Base-by-base conservation (phyloP, 2,888 invertebrate genomes). In the Serrognathus titanus region DNA sequence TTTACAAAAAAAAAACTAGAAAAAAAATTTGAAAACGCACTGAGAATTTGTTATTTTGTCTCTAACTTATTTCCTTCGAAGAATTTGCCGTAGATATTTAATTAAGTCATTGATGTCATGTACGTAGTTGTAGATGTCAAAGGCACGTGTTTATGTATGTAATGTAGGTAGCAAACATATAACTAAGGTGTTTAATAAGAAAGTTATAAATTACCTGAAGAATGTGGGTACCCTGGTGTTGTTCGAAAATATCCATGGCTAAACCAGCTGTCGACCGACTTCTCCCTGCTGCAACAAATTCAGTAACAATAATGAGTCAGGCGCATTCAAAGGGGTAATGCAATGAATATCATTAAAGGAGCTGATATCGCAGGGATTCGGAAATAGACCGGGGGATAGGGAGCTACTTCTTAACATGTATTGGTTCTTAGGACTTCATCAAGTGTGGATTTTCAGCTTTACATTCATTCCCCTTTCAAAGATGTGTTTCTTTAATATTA, bases 221-320 rank as follows among this genome's bases (percentile, higher is more conserved):
- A 77, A 97, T 96, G 80, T 97, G 97, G 64, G 96, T 97, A 76
- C 97, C 97, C 81, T 97, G 96, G 78, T 96, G 95, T 76, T 94
- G 92, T 78, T 97, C 97, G 77, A 96, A 97, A 75, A 92, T 83
- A 71, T 94, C 94, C 83, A 93, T 85, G 61, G 92, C 90, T 65
- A 90, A 81, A 51, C 86, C 86, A 66, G 88, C 81, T 69, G 90
- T 84, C 53, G 73, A 64, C 77, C 92, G 83, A 69, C 79, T 80
- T 75, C 92, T 84, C 71, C 88, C 86, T 79, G 88, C 92, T 92
- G 83, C 39, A 85, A 86, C 77, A 82, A 79, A 53, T 39, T 50
- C 24, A 48, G 39, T 49, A 49, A 49, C 38, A 49, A 49, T 43
- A 13, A 51, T 51, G 48, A 48, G 13, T 48, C 48, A 48, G 48